phyloP scores from a whole-genome alignment of 2,797 vertebrate genomes.

The Crypturellus tataupa region DNA sequence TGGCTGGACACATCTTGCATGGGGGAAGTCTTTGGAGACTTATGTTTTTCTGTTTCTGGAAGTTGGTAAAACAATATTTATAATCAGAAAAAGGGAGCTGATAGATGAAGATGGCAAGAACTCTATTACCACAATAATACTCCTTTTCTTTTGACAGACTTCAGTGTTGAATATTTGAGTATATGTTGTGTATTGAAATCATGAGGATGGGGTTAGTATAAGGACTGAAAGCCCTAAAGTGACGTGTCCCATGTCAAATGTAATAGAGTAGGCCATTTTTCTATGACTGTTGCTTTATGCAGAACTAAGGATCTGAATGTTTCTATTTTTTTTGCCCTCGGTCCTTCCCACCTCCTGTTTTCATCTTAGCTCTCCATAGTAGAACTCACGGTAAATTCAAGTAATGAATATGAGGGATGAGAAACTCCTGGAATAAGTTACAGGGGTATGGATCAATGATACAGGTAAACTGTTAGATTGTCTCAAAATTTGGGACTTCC shows the following conservation, averaged over 20 bases:
- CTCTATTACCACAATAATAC: not conserved
- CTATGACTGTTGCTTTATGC: not conserved
- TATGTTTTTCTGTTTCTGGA: not conserved
- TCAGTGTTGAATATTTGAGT: not conserved
- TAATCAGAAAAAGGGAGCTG: not conserved
- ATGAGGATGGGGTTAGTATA: not conserved
- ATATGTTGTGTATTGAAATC: not conserved
- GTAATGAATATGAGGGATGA: not conserved
- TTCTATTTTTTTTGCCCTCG: not conserved
- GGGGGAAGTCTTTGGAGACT: not conserved
- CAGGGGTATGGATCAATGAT: not conserved
- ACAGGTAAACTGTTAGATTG: not conserved
- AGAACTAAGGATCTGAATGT: not conserved
- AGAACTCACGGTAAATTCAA: too few relatives aligned
- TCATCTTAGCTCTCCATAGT: not conserved
- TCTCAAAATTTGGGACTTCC: not conserved
- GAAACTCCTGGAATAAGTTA: not conserved
- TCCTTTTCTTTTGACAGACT: not conserved
- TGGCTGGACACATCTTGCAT: rapidly evolving
- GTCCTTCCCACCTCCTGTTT: not conserved
- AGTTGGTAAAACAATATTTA: rapidly evolving
- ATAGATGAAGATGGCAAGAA: not conserved
- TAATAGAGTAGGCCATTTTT: not conserved
- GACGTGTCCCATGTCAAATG: not conserved
- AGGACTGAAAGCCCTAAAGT: not conserved